These are phyloP conservation scores for Stercorarius parasiticus DNA, from an alignment of 2,113 vertebrate genomes.

Conservation along the genomic window DNA sequence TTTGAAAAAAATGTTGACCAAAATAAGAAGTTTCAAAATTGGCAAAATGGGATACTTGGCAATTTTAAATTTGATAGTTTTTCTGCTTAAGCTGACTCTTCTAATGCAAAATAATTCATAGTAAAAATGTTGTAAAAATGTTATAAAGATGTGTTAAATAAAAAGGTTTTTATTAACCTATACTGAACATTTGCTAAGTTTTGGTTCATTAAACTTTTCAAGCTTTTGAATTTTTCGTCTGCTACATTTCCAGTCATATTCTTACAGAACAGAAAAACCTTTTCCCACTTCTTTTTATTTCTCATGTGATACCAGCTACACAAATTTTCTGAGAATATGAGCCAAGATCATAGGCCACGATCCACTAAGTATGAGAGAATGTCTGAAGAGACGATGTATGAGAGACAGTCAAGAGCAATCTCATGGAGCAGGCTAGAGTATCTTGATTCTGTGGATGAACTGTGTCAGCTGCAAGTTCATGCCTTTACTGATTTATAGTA, in stretches of 20 bases:
- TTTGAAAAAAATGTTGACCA: not conserved
- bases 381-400: not conserved
- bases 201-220: not conserved
- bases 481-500: not conserved
- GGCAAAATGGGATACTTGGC: not conserved
- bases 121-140: not conserved
- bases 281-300: not conserved
- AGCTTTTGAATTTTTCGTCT: not conserved
- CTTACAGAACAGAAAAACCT: not conserved
- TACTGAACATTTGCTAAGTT: not conserved
- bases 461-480: not conserved
- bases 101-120: not conserved
- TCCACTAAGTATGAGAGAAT: not conserved
- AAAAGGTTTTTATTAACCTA: not conserved
- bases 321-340: not conserved
- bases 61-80: not conserved
- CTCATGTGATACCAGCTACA: not conserved
- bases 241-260: not conserved
- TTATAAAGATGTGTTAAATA: not conserved
- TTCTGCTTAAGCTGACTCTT: not conserved
- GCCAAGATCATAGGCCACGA: not conserved
- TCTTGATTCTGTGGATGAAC: not conserved
- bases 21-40: not conserved
- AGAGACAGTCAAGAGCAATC: not conserved
- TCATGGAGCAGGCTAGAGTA: not conserved